phyloP scores from a whole-genome alignment of 2,113 vertebrate genomes.

The Panthera uncia region DNA sequence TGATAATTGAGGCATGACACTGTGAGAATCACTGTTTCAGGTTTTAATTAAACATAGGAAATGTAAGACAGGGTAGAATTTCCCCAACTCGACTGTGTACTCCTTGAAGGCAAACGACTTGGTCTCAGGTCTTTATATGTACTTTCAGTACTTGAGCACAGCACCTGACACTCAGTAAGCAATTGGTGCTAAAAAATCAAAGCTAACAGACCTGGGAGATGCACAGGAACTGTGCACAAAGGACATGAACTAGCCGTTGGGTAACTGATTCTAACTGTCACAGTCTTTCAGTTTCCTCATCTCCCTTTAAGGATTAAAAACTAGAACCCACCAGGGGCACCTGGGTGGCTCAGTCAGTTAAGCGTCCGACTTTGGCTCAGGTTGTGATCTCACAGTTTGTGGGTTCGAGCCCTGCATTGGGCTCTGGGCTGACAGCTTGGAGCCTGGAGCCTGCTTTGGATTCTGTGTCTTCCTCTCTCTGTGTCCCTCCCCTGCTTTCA shows the following conservation, averaged over 20 bases:
- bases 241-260: neutral
- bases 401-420: no score
- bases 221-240: neutral
- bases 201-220: neutral
- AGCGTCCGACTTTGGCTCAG: no score
- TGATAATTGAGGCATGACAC: neutral
- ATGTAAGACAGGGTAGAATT: neutral
- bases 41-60: neutral
- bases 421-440: no score
- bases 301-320: neutral
- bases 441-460: no score
- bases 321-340: neutral
- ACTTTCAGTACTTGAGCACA: neutral
- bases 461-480: no score
- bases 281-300: neutral
- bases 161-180: neutral
- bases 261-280: neutral
- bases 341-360: no score
- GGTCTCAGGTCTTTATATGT: neutral
- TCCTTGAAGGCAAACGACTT: neutral
- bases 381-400: no score
- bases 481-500: no score
- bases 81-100: neutral
- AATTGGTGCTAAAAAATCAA: neutral
- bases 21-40: neutral